Evolutionary conservation across 2,113 vertebrate genomes (phyloP), one percentile per base, ranked within the genome.

Genomic region (Pelecanoides urinatrix): DNA sequence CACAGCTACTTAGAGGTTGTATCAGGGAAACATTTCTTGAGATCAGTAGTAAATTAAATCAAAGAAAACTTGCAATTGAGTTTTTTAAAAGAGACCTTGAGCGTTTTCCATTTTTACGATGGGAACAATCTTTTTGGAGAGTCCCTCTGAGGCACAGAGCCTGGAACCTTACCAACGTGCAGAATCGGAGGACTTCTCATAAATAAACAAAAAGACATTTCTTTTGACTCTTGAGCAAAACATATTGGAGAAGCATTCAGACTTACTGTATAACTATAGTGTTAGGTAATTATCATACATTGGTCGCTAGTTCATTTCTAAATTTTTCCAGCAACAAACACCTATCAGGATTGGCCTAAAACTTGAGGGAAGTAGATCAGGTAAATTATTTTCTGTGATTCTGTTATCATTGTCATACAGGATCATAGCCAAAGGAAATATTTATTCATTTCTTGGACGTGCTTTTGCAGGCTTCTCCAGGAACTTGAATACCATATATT

Each of bases 71-170:
- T 82, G 36, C 29, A 85, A 34, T 0, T 66, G 21, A 62, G 17
- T 81, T 82, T 84, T 84, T 55, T 52, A 19, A 75, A 91, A 45
- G 38, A 75, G 7, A 34, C 36, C 21, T 80, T 63, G 44, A 10
- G 10, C 0, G 0, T 2, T 66, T 76, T 75, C 42, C 20, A 42
- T 63, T 75, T 86, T 71, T 50, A 11, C 6, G 1, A 44, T 34
- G 22, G 40, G 62, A 78, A 59, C 7, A 15, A 79, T 67, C 15
- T 15, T 70, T 53, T 47, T 63, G 50, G 53, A 77, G 42, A 92
- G n/a, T 50, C 40, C 45, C 44, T 74, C 52, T 38, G 49, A 82
- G n/a, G 38, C 45, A 61, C 9, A 77, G 52, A 72, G 32, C 26
- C 45, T 77, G 58, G 40, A 82, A 77, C 16, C 8, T 38, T 76